These are phyloP conservation scores for Phalacrocorax pelagicus DNA, from an alignment of 2,113 vertebrate genomes.

Conservation along the genomic window DNA sequence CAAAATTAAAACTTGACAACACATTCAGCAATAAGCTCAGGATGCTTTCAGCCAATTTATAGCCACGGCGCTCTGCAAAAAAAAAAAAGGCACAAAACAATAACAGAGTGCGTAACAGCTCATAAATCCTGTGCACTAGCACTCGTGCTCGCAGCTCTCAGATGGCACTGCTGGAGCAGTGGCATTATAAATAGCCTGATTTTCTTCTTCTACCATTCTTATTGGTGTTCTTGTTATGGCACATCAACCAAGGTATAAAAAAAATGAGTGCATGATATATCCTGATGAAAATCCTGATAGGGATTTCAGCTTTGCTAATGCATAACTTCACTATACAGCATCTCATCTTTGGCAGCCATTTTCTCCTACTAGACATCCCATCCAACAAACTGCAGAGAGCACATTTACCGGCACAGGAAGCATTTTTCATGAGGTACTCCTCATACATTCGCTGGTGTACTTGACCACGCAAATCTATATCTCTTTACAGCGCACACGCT, in stretches of 20 bases:
- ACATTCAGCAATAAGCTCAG: not conserved
- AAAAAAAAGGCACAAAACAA: not conserved
- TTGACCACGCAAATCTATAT: not conserved
- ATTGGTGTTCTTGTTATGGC: not conserved
- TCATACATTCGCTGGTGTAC: not conserved
- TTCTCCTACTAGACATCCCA: not conserved
- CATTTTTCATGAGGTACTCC: not conserved
- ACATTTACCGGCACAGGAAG: not conserved
- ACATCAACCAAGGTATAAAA: not conserved
- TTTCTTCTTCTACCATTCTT: not conserved
- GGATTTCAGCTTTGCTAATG: not conserved
- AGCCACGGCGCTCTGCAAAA: not conserved
- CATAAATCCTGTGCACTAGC: not conserved
- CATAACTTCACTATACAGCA: not conserved
- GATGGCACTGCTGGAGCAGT: not conserved
- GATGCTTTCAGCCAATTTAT: not conserved
- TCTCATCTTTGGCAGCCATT: not conserved
- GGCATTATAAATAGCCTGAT: not conserved
- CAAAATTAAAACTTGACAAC: conserved; percentile 12
- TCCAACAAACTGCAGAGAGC: not conserved
- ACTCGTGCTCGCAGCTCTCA: not conserved
- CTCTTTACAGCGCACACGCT: not conserved
- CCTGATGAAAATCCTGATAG: not conserved
- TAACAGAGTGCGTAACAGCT: not conserved
- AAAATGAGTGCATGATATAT: not conserved